Percentiles rank a stretch among this genome's conserved stretches.
phyloP scores from a whole-genome alignment of 2,113 vertebrate species.

The Siniperca chuatsi region DNA sequence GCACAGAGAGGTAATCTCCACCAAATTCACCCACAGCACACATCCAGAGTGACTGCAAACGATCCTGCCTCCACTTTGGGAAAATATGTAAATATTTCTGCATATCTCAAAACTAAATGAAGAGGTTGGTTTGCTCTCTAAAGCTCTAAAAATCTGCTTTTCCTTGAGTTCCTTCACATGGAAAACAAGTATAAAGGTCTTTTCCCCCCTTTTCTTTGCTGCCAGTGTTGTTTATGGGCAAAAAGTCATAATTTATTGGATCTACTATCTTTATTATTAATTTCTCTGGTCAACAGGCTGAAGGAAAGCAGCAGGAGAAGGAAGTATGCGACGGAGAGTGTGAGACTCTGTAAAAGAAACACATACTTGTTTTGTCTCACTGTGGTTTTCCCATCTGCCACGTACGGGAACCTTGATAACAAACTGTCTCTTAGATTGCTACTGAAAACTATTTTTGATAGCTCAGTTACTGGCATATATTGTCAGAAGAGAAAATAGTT shows the following conservation, averaged over 20 bases:
- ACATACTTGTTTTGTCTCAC: conserved; percentile 74
- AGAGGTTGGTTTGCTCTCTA: conserved; percentile 49
- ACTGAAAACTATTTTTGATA: conserved; percentile 5
- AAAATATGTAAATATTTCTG: conserved; percentile 85
- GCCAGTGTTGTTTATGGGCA: not conserved
- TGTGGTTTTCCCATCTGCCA: conserved; percentile 66
- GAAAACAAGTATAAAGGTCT: conserved; percentile 16
- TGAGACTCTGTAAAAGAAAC: conserved; percentile 34
- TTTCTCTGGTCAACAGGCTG: not conserved
- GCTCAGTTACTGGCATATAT: not conserved
- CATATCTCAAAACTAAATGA: conserved; percentile 67
- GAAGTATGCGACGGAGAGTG: conserved; percentile 26
- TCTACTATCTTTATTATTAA: not conserved
- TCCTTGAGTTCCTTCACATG: conserved; percentile 20
- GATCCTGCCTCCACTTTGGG: conserved; percentile 60
- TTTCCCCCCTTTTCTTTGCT: not conserved
- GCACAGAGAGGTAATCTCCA: conserved; percentile 17
- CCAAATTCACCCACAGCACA: conserved; percentile 40
- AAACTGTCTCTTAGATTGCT: conserved; percentile 24
- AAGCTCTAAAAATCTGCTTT: conserved; percentile 28
- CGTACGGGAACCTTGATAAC: conserved; percentile 64
- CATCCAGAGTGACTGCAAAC: conserved; percentile 55
- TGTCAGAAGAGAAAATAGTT: not conserved
- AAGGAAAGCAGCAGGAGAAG: conserved; percentile 2
- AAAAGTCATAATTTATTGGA: not conserved